Percentiles rank a stretch among this genome's conserved stretches.
These are phyloP conservation scores for Gastracanthus pulcherrimus DNA, from an alignment of 2,888 invertebrate species.

Conservation along the genomic window DNA sequence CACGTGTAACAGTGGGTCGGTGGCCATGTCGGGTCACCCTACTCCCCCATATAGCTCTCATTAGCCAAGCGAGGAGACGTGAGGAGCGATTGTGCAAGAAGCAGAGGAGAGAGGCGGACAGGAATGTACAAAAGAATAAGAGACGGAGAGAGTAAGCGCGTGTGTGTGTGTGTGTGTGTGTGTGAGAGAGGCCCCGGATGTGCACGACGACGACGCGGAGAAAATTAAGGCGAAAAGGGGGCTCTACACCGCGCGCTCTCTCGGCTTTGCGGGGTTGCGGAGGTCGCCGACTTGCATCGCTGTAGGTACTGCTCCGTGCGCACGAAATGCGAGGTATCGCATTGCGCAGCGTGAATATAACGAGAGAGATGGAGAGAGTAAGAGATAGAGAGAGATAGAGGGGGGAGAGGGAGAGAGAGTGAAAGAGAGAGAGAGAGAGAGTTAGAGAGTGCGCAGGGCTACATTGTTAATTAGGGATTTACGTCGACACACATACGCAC, in stretches of 20 bases:
- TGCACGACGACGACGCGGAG: too few relatives aligned
- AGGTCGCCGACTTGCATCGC: background rate
- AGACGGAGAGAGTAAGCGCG: background rate
- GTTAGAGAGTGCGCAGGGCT: background rate
- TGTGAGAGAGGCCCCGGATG: too few relatives aligned
- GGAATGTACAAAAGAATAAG: too few relatives aligned
- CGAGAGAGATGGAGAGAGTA: too few relatives aligned
- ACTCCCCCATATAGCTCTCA: constrained; percentile 15
- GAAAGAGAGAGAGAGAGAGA: background rate
- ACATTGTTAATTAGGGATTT: background rate
- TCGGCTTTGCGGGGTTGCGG: background rate
- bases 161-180: too few relatives aligned
- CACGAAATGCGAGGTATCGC: background rate
- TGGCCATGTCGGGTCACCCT: too few relatives aligned
- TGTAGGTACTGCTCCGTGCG: background rate
- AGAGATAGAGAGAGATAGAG: background rate
- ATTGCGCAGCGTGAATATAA: background rate
- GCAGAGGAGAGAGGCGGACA: background rate
- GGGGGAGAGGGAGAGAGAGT: background rate
- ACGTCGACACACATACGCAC: too few relatives aligned
- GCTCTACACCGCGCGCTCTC: background rate
- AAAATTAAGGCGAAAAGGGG: background rate
- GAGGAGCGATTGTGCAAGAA: background rate
- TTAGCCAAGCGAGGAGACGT: constrained; percentile 8
- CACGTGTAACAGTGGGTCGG: too few relatives aligned